Percentiles rank a stretch among this genome's conserved stretches.
phyloP scores from a whole-genome alignment of 2,888 invertebrate genomes.

The Harpalus rubripes region DNA sequence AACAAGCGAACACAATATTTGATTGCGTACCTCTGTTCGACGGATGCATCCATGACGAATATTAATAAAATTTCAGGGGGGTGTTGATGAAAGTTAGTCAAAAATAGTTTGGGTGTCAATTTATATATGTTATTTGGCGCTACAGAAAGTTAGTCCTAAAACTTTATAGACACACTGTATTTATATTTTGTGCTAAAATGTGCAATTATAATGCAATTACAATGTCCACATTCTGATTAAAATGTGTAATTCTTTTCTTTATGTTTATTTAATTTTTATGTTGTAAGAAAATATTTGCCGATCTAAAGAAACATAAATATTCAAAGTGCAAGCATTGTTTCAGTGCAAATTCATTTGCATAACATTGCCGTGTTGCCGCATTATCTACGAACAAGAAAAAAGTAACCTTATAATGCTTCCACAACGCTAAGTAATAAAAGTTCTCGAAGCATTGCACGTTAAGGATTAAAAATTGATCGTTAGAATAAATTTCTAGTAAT shows the following conservation, averaged over 20 bases:
- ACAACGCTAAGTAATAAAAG: constrained; percentile 32
- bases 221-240: neutral
- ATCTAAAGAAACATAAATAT: constrained; percentile 24
- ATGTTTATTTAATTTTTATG: neutral
- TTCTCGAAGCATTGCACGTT: constrained; percentile 29
- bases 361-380: constrained; percentile 23
- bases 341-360: constrained; percentile 38
- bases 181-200: too few relatives aligned
- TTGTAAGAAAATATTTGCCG: constrained; percentile 12
- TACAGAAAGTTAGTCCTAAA: too few relatives aligned
- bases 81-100: too few relatives aligned
- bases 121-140: too few relatives aligned
- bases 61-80: too few relatives aligned
- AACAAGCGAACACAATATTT: too few relatives aligned
- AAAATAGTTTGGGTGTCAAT: too few relatives aligned
- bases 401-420: constrained; percentile 4
- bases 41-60: too few relatives aligned
- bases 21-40: too few relatives aligned
- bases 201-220: neutral
- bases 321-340: constrained; percentile 10
- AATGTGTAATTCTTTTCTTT: neutral
- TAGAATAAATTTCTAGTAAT: constrained; percentile 35
- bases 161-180: too few relatives aligned
- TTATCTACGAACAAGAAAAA: constrained; percentile 38
- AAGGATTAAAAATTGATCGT: constrained; percentile 46